Base-by-base conservation (phyloP, 2,797 vertebrate species). In the Rhinoraja longicauda region DNA sequence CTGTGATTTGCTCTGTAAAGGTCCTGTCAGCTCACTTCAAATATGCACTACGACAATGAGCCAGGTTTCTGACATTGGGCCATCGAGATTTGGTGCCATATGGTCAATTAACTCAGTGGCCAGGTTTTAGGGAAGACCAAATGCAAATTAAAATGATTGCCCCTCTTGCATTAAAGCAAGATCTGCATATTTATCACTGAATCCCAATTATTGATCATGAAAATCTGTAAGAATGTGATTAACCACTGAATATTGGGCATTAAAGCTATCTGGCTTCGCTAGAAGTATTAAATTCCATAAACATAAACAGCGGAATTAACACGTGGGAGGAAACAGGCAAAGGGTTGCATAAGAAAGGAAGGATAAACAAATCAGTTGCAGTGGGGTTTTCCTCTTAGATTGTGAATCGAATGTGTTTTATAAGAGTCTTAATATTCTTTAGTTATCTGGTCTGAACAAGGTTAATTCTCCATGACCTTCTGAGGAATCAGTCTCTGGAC, bases 241-340 rank as follows among this genome's bases (percentile, higher is more conserved):
- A 79, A 39, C 6, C 39, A 79, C 2, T 19, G 32, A 79, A 39
- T 79, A 36, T 17, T 79, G 5, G 32, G 17, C 36, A 79, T 19
- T 24, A 24, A 39, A 19, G 78, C 6, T 19, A 45, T 19, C 17
- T 39, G 32, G 77, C 15, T 79, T 15, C 1, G 1, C 32, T 79
- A 17, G 15, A 79, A 36, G 15, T 17, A 79, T 17, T 4, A 36
- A 77, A 15, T 6, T 15, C 32, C 36, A 79, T 79, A 36, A 6
- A 36, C 0, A 15, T 13, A 17, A 36, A 5, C 78, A 24, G 17
- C 21, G 76, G 32, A 79, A 39, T 9, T 45, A 79, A 17, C 3
- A 19, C 3, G 39, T 39, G 17, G 92, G 78, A 26, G n/a, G 45
- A n/a, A 45, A 32, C 77, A 4, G 21, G n/a, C 95, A 95, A 6